These are phyloP conservation scores for Panorpa germanica DNA, from an alignment of 2,888 invertebrate genomes.

Conservation along the genomic window DNA sequence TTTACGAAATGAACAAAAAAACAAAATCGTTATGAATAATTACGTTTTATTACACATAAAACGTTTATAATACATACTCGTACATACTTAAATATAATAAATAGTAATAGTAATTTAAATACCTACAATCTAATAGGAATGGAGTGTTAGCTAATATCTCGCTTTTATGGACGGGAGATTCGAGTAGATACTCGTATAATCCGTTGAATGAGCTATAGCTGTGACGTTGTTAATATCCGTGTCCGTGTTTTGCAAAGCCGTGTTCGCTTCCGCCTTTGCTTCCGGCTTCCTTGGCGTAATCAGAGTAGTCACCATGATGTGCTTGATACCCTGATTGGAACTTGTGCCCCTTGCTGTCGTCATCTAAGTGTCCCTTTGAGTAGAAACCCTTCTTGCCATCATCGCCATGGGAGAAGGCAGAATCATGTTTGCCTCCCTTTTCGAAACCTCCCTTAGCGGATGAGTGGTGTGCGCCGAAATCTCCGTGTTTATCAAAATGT, in stretches of 20 bases:
- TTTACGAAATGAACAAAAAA: too few relatives aligned
- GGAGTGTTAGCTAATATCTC: too few relatives aligned
- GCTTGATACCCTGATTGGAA: constrained; percentile 34
- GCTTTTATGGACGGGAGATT: too few relatives aligned
- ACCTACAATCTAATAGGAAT: too few relatives aligned
- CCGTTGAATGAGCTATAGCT: too few relatives aligned
- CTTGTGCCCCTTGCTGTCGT: constrained; percentile 32
- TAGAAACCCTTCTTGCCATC: constrained; percentile 34
- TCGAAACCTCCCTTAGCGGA: constrained; percentile 33
- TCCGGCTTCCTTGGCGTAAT: constrained; percentile 33
- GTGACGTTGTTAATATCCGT: too few relatives aligned
- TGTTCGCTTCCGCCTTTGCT: constrained; percentile 28
- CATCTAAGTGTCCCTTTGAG: constrained; percentile 34
- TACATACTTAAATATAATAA: too few relatives aligned
- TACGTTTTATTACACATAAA: too few relatives aligned
- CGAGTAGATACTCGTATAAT: too few relatives aligned
- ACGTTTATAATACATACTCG: too few relatives aligned
- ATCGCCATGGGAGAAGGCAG: constrained; percentile 29
- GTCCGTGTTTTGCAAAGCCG: constrained; percentile 24
- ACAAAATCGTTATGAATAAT: too few relatives aligned
- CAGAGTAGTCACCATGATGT: constrained; percentile 31
- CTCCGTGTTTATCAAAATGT: constrained; percentile 41
- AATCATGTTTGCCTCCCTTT: constrained; percentile 32
- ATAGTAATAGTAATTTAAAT: too few relatives aligned
- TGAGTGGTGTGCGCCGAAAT: constrained; percentile 31